Evolutionary conservation across 2,113 vertebrate genomes (phyloP).

Genomic region (Candoia aspera): DNA sequence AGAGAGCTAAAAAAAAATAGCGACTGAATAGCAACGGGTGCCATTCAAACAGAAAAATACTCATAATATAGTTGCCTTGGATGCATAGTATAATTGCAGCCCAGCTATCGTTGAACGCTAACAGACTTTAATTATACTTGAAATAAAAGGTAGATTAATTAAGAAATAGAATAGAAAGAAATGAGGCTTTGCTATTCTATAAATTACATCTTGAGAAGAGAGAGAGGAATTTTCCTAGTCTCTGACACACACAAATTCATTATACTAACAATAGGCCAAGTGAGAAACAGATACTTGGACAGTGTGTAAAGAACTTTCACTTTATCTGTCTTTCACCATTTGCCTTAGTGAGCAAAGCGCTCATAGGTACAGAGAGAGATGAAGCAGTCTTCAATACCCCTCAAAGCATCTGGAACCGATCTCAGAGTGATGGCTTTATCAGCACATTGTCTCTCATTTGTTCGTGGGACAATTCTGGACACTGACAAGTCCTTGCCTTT

Average conservation of each 20-base stretch:
- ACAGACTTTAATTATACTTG: not conserved
- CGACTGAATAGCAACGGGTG: not conserved
- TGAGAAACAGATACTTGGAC: not conserved
- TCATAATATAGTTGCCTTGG: not conserved
- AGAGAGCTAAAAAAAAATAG: not conserved
- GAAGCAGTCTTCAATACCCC: not conserved
- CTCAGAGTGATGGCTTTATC: not conserved
- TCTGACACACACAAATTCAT: not conserved
- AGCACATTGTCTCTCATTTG: not conserved
- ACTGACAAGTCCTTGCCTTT: not conserved
- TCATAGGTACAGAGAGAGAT: not conserved
- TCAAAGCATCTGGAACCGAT: not conserved
- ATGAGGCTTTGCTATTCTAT: not conserved
- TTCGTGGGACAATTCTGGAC: not conserved
- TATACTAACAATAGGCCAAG: not conserved
- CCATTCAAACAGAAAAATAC: not conserved
- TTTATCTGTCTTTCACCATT: not conserved
- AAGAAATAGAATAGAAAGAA: not conserved
- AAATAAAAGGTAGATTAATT: not conserved
- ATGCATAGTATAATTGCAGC: not conserved
- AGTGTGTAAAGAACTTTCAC: not conserved
- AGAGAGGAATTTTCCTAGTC: not conserved
- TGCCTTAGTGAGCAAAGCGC: not conserved
- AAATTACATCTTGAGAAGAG: not conserved
- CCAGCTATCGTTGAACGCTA: not conserved